A percentile compares a stretch with the other conserved stretches of the same genome.
phyloP scores from a whole-genome alignment of 2,113 vertebrate species.

The Aptenodytes patagonicus region DNA sequence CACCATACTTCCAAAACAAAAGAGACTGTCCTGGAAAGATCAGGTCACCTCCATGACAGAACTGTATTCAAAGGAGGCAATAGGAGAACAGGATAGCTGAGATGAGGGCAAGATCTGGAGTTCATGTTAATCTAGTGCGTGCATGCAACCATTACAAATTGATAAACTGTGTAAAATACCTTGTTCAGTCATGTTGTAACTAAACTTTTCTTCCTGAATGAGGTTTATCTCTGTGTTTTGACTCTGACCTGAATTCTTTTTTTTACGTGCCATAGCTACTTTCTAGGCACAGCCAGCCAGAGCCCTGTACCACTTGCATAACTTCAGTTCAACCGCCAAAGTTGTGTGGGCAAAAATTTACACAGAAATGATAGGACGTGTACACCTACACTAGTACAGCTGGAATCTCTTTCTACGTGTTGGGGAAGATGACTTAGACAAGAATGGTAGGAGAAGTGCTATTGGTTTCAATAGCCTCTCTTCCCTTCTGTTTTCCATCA shows the following conservation, averaged over 20 bases:
- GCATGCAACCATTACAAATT: neutral
- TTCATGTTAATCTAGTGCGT: neutral
- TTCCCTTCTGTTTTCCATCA: neutral
- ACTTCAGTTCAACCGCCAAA: neutral
- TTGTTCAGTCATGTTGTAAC: neutral
- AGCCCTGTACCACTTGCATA: neutral
- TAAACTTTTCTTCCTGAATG: neutral
- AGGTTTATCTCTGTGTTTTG: neutral
- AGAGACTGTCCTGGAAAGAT: neutral
- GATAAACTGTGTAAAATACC: neutral
- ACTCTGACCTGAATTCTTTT: neutral
- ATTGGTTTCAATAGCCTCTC: neutral
- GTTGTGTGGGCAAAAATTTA: neutral
- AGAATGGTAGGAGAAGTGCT: neutral
- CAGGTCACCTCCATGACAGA: neutral
- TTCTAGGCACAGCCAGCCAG: neutral
- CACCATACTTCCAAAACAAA: neutral
- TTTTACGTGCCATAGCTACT: neutral
- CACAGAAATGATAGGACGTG: neutral
- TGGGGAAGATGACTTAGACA: neutral
- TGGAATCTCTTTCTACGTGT: neutral
- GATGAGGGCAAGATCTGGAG: neutral
- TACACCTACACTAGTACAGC: neutral
- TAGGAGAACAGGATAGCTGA: neutral
- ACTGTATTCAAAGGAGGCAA: neutral